Conservation (phyloP, 2,888 invertebrate species). For the Polydrusus tereticollis region DNA sequence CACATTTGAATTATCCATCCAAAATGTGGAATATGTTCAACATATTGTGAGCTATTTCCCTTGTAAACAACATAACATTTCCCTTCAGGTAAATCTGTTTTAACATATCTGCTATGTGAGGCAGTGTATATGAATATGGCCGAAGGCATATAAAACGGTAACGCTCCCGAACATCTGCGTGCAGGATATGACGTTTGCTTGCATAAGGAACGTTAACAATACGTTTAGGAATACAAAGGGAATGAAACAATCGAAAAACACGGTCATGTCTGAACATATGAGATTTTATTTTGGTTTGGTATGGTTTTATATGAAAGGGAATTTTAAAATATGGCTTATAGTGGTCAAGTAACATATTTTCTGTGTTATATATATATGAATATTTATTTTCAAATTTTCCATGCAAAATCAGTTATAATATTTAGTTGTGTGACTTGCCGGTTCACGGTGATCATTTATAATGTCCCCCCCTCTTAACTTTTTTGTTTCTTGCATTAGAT, state of each 20-base stretch:
- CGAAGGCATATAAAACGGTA: slow-evolving; percentile 12
- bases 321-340: neutral
- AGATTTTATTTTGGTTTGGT: slow-evolving; percentile 34
- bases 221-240: slow-evolving; percentile 48
- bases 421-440: too few relatives aligned
- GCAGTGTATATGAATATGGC: slow-evolving; percentile 25
- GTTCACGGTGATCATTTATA: too few relatives aligned
- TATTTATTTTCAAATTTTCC: too few relatives aligned
- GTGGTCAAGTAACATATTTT: slow-evolving; percentile 9
- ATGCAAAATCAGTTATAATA: too few relatives aligned
- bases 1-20: too few relatives aligned
- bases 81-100: neutral
- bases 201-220: slow-evolving; percentile 46
- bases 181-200: slow-evolving; percentile 38
- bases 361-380: too few relatives aligned
- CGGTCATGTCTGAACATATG: slow-evolving; percentile 40
- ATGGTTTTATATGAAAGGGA: neutral
- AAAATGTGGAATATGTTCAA: too few relatives aligned
- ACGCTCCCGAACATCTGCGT: slow-evolving; percentile 41
- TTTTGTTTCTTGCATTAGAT: too few relatives aligned
- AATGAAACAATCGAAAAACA: slow-evolving; percentile 49
- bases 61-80: neutral
- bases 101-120: neutral
- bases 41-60: neutral
- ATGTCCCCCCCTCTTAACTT: too few relatives aligned